Base-by-base conservation (phyloP, 2,888 invertebrate genomes). In the Helobdella robusta region DNA sequence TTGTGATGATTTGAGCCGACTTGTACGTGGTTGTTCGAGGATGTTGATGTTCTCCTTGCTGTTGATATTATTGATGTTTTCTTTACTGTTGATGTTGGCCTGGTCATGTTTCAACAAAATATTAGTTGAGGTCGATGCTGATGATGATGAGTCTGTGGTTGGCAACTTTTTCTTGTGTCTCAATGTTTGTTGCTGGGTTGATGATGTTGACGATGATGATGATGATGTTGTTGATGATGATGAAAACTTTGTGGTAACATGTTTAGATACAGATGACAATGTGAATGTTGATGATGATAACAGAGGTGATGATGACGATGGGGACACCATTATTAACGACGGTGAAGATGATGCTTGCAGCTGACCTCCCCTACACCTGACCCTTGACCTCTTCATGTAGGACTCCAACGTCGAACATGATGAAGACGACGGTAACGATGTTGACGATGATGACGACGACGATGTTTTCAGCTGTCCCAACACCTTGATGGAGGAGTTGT, bases 291-390 rank as follows among this genome's bases (percentile, higher is more conserved):
- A 30, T 30, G 56, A 56, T 20, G 48, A 48, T 25, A 20, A 23
- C 15, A 15, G 20, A 25, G 48, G n/a, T 18, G 28, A 30, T 8
- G 32, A n/a, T 56, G 28, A 28, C 6, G 56, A 56, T n/a, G 44
- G 44, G n/a, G n/a, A 40, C 28, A 30, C 30, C n/a, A n/a, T 2
- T 28, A 32, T n/a, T n/a, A 30, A 32, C 1, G 32, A n/a, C 6
- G 30, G 11, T 6, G 56, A 32, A 6, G 28, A 34, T 5, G 63
- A 52, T 11, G 52, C 34, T 11, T 32, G 63, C n/a, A 63, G 52
- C 52, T 46, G 40, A n/a, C 63, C 63, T 1, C 63, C 63, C 36
- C 63, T 32, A 36, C 63, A 63, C 5, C 35, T 63, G 23, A 50
- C 63, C 35, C 34, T 63, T 18, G 56, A 56, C n/a, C 35, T 63